Evolutionary conservation across 2,888 invertebrate genomes (phyloP).

Genomic region (Drosophila ustulata): DNA sequence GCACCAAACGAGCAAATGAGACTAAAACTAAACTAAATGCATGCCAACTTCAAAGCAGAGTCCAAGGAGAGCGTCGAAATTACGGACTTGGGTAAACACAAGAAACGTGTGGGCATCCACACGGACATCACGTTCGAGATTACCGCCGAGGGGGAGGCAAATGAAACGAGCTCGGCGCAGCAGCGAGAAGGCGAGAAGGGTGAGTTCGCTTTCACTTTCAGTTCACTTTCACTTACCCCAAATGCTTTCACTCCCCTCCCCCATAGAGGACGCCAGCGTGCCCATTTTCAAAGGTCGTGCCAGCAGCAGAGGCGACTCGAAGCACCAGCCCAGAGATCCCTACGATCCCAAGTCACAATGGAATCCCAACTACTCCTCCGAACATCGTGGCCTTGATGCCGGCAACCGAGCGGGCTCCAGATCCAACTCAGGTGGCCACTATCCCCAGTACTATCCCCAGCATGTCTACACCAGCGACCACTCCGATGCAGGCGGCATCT

Average conservation of each 20-base stretch:
- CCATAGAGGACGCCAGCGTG: slow-evolving; percentile 84
- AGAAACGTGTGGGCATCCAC: slow-evolving; percentile 84
- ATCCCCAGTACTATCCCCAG: slow-evolving; percentile 77
- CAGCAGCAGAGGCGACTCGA: slow-evolving; percentile 51
- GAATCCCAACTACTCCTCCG: slow-evolving; percentile 81
- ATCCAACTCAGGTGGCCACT: slow-evolving; percentile 52
- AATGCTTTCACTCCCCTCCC: not conserved
- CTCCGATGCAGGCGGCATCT: slow-evolving; percentile 71
- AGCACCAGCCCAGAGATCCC: slow-evolving; percentile 75
- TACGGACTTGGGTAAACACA: slow-evolving; percentile 83
- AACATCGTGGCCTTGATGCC: slow-evolving; percentile 64
- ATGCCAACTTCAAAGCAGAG: slow-evolving; percentile 64
- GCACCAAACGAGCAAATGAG: slow-evolving; percentile 20
- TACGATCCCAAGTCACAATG: slow-evolving; percentile 82
- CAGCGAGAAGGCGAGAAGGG: slow-evolving; percentile 81
- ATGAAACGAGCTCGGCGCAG: slow-evolving; percentile 82
- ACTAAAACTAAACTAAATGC: slow-evolving; percentile 18
- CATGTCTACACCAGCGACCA: slow-evolving; percentile 73
- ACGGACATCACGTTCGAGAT: slow-evolving; percentile 85
- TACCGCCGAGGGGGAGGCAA: slow-evolving; percentile 81
- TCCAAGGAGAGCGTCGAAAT: slow-evolving; percentile 85
- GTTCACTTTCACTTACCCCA: slow-evolving; percentile 7
- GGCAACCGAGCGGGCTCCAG: slow-evolving; percentile 35
- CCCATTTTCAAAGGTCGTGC: slow-evolving; percentile 84
- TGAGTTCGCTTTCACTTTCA: slow-evolving; percentile 43